Evolutionary conservation across 2,888 invertebrate species (phyloP).

Genomic region (Melanotus villosus): DNA sequence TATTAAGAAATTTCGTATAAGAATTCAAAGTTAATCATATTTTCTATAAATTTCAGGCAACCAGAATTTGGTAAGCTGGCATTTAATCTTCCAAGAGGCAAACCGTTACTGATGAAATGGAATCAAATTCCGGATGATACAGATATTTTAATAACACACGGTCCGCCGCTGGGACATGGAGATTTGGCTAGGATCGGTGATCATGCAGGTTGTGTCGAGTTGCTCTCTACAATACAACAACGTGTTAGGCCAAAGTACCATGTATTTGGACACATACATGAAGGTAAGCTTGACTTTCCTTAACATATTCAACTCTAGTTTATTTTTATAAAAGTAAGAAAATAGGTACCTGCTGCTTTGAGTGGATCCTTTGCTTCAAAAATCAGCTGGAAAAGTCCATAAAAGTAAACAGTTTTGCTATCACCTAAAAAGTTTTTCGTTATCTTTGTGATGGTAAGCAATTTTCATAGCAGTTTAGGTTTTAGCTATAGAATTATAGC

Average conservation of each 20-base stretch:
- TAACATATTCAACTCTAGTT: slow-evolving; percentile 6
- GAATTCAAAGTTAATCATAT: not conserved
- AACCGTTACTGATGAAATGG: slow-evolving; percentile 83
- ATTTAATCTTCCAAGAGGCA: slow-evolving; percentile 83
- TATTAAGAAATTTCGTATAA: not conserved
- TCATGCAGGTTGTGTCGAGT: slow-evolving; percentile 86
- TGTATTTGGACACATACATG: slow-evolving; percentile 90
- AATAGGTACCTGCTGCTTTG: slow-evolving; percentile 34
- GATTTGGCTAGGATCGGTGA: slow-evolving; percentile 82
- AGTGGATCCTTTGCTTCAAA: slow-evolving; percentile 33
- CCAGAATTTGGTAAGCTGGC: slow-evolving; percentile 88
- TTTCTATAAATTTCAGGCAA: no score
- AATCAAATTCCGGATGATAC: slow-evolving; percentile 80
- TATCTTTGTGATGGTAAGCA: slow-evolving; percentile 21
- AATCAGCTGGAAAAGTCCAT: slow-evolving; percentile 10
- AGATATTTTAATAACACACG: slow-evolving; percentile 86
- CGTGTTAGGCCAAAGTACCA: slow-evolving; percentile 87
- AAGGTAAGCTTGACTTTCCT: slow-evolving; percentile 70
- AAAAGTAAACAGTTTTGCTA: slow-evolving; percentile 19
- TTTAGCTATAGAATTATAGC: not conserved
- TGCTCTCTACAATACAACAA: slow-evolving; percentile 81
- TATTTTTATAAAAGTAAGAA: slow-evolving; percentile 21
- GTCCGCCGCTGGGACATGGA: slow-evolving; percentile 87
- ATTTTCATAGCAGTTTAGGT: slow-evolving; percentile 14
- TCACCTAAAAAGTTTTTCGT: slow-evolving; percentile 22